A percentile compares a stretch with the other conserved stretches of the same genome.
Evolutionary conservation across 2,113 vertebrate species (phyloP).

Genomic region (Cyprinodon tularosa): DNA sequence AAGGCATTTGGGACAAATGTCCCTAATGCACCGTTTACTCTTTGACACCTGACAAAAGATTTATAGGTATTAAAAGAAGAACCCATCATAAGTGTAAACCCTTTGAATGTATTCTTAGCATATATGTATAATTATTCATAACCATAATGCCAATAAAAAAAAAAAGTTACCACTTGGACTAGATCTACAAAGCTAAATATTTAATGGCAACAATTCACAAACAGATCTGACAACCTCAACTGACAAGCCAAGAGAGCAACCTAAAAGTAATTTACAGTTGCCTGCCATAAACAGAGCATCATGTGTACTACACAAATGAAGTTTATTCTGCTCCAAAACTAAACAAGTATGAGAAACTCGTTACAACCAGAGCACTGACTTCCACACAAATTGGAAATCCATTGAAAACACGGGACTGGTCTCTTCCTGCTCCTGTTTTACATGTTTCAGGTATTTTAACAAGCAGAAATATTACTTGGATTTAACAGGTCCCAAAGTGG

Average conservation of each 20-base stretch:
- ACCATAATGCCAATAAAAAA: not conserved
- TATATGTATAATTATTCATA: not conserved
- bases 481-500: not conserved
- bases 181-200: constrained; percentile 75
- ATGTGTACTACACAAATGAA: constrained; percentile 33
- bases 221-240: constrained; percentile 40
- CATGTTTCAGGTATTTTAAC: not conserved
- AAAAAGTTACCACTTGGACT: constrained; percentile 24
- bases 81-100: not conserved
- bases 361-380: constrained; percentile 21
- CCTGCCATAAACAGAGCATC: constrained; percentile 33
- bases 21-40: not conserved
- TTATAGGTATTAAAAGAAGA: not conserved
- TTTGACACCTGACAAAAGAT: not conserved
- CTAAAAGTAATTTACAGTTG: constrained; percentile 60
- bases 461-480: not conserved
- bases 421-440: not conserved
- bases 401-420: constrained; percentile 18
- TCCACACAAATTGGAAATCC: constrained; percentile 20
- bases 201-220: constrained; percentile 74
- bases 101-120: not conserved
- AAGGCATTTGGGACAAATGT: not conserved
- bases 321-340: constrained; percentile 23
- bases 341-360: constrained; percentile 32
- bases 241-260: constrained; percentile 46